Base-by-base conservation (phyloP, 2,113 vertebrate genomes). In the Azemiops feae region DNA sequence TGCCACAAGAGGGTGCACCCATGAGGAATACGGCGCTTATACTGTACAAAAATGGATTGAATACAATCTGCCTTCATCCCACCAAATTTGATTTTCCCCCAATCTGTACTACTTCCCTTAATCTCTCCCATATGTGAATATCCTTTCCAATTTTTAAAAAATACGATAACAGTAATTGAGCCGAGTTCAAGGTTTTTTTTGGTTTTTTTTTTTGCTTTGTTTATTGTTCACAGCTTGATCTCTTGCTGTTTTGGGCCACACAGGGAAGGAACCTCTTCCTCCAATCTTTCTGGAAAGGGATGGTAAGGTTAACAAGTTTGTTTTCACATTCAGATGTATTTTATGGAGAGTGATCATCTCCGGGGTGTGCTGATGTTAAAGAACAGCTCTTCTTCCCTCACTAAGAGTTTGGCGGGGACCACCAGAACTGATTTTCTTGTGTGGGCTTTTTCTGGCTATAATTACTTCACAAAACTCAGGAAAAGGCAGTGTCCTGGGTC, bases 371-470 rank as follows among this genome's bases (percentile, higher is more conserved):
- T 96, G 96, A 96, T 97, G 55, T 43, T 30, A 57, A 23, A 86
- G 97, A 97, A 97, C 94, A 47, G 5, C 6, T 0, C 94, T 5
- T 54, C 87, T 58, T 50, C 9, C 0, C 96, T 96, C 96, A 92
- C 96, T 94, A 16, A 97, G 97, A 97, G 95, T 95, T 97, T 97
- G 97, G 97, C 96, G 88, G 95, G 94, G 97, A 97, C 97, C 97
- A 97, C 97, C 97, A 96, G 96, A 98, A 93, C 95, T 30, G 97
- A 97, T 97, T 96, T 97, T 97, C 97, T 97, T 96, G 98, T 97
- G 97, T 97, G 97, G 97, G 95, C 96, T 97, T 96, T 96, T 96
- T 97, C 96, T 96, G 97, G 95, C 96, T 96, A 96, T 94, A 94
- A 96, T 94, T 95, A 96, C 97, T 97, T 97, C 96, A 96, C 95